A percentile compares a stretch with the other conserved stretches of the same genome.
Evolutionary conservation across 2,113 vertebrate species (phyloP).

Genomic region (Burhinus bistriatus): DNA sequence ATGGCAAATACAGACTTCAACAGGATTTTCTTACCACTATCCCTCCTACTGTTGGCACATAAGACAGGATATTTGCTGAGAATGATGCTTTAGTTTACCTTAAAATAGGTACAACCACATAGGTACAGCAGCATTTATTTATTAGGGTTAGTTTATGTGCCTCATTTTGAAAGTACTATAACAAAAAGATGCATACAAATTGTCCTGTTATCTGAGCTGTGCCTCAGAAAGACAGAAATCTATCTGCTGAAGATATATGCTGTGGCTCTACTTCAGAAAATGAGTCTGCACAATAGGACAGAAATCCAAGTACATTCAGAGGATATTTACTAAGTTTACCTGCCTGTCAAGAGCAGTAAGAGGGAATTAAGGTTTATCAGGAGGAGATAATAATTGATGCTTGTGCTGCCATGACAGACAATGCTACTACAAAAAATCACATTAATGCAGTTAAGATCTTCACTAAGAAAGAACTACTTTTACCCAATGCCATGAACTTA

Average conservation of each 20-base stretch:
- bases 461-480: neutral
- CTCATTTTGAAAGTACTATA: neutral
- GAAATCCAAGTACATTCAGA: neutral
- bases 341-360: neutral
- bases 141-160: neutral
- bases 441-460: neutral
- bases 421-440: neutral
- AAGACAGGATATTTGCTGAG: neutral
- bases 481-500: neutral
- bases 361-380: neutral
- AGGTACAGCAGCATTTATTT: neutral
- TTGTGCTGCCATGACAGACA: neutral
- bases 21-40: neutral
- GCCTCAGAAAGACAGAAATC: neutral
- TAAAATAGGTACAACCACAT: neutral
- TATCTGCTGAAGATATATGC: neutral
- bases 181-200: neutral
- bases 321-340: neutral
- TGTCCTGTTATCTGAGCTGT: neutral
- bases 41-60: neutral
- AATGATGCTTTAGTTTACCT: neutral
- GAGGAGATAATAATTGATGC: neutral
- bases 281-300: neutral
- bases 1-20: neutral
- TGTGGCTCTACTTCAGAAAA: neutral